Conservation (phyloP, 2,797 vertebrate genomes). For the Ispidina lecontei region DNA sequence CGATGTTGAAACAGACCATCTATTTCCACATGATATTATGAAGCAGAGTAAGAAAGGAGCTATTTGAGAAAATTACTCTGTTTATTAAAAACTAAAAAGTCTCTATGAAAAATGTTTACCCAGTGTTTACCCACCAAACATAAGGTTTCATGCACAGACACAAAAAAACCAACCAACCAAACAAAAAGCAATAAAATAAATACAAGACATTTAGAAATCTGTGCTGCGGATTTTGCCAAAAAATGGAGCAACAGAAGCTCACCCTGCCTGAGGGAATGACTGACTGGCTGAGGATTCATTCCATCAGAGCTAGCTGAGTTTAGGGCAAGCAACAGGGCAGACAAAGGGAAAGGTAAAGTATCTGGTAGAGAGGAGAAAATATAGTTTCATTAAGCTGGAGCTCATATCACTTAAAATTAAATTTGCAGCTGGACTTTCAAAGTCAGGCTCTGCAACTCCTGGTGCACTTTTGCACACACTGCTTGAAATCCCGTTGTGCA, state of each 20-base stretch:
- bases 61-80: conserved; percentile 60
- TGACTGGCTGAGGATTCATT: not conserved
- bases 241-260: conserved; percentile 57
- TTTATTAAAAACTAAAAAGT: conserved; percentile 67
- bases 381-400: not conserved
- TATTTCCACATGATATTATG: conserved; percentile 70
- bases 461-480: not conserved
- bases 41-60: conserved; percentile 56
- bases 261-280: conserved; percentile 39
- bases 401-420: not conserved
- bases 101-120: conserved; percentile 65
- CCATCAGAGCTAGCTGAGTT: not conserved
- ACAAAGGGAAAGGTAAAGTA: conserved; percentile 10
- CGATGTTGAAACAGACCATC: conserved; percentile 66
- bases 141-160: conserved; percentile 60
- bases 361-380: conserved; percentile 23
- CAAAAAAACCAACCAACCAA: conserved; percentile 26
- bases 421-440: conserved; percentile 14
- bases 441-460: conserved; percentile 10
- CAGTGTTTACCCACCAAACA: conserved; percentile 65
- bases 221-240: conserved; percentile 65
- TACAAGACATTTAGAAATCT: conserved; percentile 63
- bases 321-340: conserved; percentile 5
- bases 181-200: conserved; percentile 61
- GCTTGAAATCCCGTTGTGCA: not conserved